A percentile compares a stretch with the other conserved stretches of the same genome.
These are phyloP conservation scores for Bolinopsis microptera DNA, from an alignment of 37 sponge, comb jelly and placozoan species.

Conservation along the genomic window DNA sequence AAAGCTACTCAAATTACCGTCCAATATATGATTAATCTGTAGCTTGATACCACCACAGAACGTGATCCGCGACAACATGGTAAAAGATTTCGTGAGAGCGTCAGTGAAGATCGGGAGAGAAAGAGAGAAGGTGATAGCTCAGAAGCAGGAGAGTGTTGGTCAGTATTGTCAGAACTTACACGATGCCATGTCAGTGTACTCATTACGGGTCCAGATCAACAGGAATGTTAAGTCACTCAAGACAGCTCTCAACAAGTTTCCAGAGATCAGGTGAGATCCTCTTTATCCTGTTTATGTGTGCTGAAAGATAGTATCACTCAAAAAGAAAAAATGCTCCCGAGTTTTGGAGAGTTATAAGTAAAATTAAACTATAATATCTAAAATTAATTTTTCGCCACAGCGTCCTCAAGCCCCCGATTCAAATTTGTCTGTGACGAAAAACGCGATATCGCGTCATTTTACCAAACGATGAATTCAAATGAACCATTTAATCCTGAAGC, in stretches of 20 bases:
- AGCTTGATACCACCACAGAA: neutral
- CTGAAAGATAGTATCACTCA: no score
- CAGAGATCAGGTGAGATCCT: constrained; percentile 43
- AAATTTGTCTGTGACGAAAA: no score
- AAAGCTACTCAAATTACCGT: neutral
- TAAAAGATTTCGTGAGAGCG: constrained; percentile 42
- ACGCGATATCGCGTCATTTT: no score
- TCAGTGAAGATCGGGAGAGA: constrained; percentile 57
- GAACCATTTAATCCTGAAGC: no score
- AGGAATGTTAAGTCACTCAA: constrained; percentile 23
- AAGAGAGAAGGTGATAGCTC: constrained; percentile 55
- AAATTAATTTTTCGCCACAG: no score
- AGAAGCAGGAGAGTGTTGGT: constrained; percentile 44
- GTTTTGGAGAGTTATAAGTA: no score
- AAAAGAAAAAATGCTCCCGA: no score
- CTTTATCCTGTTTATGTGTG: neutral
- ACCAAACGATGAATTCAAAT: no score
- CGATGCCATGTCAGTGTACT: constrained; percentile 42
- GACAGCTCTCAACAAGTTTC: constrained; percentile 34
- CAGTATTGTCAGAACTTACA: constrained; percentile 37
- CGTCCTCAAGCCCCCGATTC: no score
- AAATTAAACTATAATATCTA: no score
- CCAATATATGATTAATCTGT: neutral
- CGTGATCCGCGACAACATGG: constrained; percentile 58
- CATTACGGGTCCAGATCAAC: constrained; percentile 27